These are phyloP conservation scores for Mimachlamys varia DNA, from an alignment of 2,888 invertebrate genomes.

Conservation along the genomic window DNA sequence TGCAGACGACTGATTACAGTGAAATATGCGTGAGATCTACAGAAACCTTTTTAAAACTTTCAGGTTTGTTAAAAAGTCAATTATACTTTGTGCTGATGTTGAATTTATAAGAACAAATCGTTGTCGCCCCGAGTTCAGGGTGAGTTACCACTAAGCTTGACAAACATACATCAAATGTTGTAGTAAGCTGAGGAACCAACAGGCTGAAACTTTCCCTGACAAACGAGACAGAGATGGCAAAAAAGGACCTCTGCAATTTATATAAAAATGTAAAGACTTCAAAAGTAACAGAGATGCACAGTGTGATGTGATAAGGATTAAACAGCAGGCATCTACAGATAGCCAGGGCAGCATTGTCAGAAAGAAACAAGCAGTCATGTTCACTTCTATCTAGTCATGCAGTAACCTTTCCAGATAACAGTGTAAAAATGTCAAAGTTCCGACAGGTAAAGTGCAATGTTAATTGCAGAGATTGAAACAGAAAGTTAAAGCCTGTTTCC, in stretches of 20 bases:
- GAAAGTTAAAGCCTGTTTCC: neutral
- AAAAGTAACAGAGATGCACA: neutral
- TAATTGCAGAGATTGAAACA: neutral
- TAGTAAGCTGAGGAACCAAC: neutral
- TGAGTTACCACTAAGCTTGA: neutral
- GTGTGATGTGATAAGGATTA: neutral
- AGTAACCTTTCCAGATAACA: conserved; percentile 5
- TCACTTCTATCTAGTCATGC: conserved; percentile 5
- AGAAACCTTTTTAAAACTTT: too few relatives aligned
- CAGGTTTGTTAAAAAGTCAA: too few relatives aligned
- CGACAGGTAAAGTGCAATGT: neutral
- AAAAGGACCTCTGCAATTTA: neutral
- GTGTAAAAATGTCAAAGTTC: conserved; percentile 22
- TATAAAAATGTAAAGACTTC: neutral
- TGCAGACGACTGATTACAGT: too few relatives aligned
- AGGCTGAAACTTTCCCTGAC: neutral
- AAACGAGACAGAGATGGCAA: neutral
- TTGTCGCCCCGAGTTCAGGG: neutral
- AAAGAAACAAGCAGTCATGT: neutral
- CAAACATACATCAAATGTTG: neutral
- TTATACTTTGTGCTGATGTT: neutral
- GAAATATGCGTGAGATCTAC: too few relatives aligned
- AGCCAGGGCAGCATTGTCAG: neutral
- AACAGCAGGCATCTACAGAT: neutral
- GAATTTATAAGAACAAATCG: neutral